Base-by-base conservation (phyloP, 2,888 invertebrate genomes). In the Nezara viridula region DNA sequence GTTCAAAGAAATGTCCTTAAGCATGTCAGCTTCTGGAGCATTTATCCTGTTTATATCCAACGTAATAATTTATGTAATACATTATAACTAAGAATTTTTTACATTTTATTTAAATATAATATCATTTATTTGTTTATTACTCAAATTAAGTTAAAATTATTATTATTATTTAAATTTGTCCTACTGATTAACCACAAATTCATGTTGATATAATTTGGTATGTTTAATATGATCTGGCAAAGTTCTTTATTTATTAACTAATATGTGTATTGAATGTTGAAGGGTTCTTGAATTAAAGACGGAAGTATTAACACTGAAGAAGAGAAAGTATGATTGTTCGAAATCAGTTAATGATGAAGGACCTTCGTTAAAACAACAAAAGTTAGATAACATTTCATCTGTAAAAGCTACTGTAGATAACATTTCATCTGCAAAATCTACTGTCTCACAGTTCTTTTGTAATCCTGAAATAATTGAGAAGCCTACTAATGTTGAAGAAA, bases 241-340 rank as follows among this genome's bases (percentile, higher is more conserved):
- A n/a, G n/a, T 52, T 55, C 7, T 50, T 50, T 50, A 19, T 50
- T 19, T 4, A 55, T 55, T 55, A 24, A 55, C 55, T n/a, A 5
- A n/a, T 55, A 55, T 2, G 6, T 55, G 7, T 55, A 5, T 55
- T 55, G n/a, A n/a, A n/a, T n/a, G 6, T 77, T 16, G 10, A 44
- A 81, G 81, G 81, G 81, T 81, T 81, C 81, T 81, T 44, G 81
- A 81, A 81, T 81, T 81, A 6, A 81, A 81, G 21, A 81, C 81
- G 24, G 81, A 81, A 47, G 40, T 81, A 44, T 81, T 81, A 47
- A 40, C 40, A 4, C 44, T 47, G 44, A 81, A 16, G 44, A 81
- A 81, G 44, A 81, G 81, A 37, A 47, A 40, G n/a, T 14, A 44
- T 47, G 44, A 81, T 81, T 10, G 10, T n/a, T 5, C 44, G 16